Conservation (phyloP, 2,888 invertebrate genomes). For the Anodontia alba region DNA sequence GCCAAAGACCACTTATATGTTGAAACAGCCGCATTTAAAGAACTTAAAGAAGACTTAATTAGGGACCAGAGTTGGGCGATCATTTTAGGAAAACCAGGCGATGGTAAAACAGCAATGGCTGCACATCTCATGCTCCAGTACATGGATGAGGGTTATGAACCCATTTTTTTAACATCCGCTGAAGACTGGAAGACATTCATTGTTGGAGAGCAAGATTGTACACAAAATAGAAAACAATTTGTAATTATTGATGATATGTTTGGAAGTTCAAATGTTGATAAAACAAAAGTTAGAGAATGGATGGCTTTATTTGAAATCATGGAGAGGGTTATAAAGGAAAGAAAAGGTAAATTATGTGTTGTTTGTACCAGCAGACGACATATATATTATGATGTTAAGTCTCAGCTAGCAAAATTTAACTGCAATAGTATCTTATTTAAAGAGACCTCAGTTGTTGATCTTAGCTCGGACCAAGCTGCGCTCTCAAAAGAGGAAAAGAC, state of each 20-base stretch:
- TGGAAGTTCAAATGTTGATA: neutral
- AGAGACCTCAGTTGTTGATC: neutral
- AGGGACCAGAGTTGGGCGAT: neutral
- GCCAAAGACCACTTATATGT: neutral
- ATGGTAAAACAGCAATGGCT: neutral
- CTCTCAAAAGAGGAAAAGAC: neutral
- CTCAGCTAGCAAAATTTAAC: neutral
- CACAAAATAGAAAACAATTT: neutral
- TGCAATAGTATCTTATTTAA: neutral
- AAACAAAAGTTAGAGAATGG: neutral
- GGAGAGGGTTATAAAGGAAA: neutral
- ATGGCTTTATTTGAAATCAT: neutral
- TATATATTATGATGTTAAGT: neutral
- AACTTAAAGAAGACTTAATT: neutral
- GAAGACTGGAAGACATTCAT: neutral
- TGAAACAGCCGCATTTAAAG: neutral
- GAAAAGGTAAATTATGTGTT: neutral
- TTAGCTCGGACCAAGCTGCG: neutral
- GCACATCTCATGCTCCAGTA: neutral
- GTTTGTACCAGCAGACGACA: neutral
- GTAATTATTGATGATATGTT: slow-evolving; percentile 5
- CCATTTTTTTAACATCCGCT: neutral
- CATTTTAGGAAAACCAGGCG: neutral
- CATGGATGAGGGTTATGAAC: neutral
- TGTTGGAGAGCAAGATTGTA: no score